phyloP scores from a whole-genome alignment of 2,113 vertebrate genomes.

The Gavialis gangeticus region DNA sequence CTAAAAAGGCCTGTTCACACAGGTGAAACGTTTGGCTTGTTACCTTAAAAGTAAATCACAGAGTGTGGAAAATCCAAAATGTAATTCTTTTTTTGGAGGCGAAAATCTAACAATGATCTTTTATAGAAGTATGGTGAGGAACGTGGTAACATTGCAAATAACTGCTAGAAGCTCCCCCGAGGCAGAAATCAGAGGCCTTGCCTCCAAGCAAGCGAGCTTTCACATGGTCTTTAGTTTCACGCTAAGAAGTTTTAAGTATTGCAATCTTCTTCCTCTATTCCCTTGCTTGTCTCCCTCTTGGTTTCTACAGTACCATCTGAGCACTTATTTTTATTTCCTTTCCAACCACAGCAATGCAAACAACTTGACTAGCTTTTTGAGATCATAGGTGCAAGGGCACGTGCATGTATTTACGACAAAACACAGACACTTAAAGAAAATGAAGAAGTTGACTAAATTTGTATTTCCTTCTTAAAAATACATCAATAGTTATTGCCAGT shows the following conservation, averaged over 20 bases:
- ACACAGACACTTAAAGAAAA: not conserved
- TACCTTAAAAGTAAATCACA: not conserved
- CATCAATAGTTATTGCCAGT: not conserved
- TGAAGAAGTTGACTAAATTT: not conserved
- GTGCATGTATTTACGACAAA: too few relatives aligned
- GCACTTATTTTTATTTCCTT: constrained; percentile 7
- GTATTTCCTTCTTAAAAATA: not conserved
- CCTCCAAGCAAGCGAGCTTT: not conserved
- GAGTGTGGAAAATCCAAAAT: not conserved
- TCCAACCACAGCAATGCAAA: not conserved
- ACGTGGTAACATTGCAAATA: not conserved
- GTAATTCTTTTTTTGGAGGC: not conserved
- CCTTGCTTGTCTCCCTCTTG: constrained; percentile 42
- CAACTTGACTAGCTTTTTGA: constrained; percentile 25
- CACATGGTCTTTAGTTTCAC: not conserved
- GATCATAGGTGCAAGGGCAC: not conserved
- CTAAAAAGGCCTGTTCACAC: not conserved
- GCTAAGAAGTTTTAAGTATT: not conserved
- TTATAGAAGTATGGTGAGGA: not conserved
- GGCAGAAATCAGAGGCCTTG: not conserved
- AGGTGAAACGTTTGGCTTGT: not conserved
- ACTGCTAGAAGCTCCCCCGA: not conserved
- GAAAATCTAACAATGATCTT: not conserved
- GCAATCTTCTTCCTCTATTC: not conserved
- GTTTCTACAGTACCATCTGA: not conserved